These are phyloP conservation scores for Leptinotarsa texana DNA, from an alignment of 1,140 invertebrate species.

Conservation along the genomic window DNA sequence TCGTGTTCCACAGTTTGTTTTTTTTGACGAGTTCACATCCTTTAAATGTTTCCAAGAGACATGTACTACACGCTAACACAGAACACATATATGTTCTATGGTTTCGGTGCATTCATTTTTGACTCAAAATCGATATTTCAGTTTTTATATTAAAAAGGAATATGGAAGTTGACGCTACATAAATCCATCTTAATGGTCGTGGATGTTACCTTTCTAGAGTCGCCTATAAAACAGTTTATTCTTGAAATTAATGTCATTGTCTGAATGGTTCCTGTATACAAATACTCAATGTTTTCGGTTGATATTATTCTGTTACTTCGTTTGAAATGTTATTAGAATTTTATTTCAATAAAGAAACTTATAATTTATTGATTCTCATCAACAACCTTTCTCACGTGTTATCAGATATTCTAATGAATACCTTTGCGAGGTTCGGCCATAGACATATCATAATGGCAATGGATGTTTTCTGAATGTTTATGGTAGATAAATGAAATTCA, in stretches of 20 bases:
- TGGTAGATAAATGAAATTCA: too few species aligned
- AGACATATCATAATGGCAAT: too few species aligned
- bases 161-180: too few species aligned
- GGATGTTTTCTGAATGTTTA: too few species aligned
- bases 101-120: background rate
- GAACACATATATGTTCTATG: background rate
- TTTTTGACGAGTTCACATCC: too few species aligned
- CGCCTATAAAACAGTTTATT: background rate
- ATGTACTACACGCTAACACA: too few species aligned
- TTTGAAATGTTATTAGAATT: constrained; percentile 17
- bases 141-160: too few species aligned
- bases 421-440: too few species aligned
- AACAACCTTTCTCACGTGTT: too few species aligned
- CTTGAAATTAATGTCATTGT: background rate
- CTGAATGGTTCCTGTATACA: background rate
- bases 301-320: background rate
- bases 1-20: too few species aligned
- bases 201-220: background rate
- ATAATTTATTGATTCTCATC: background rate
- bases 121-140: background rate
- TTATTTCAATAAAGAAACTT: constrained; percentile 38
- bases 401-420: too few species aligned
- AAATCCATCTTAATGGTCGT: background rate
- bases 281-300: background rate
- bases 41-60: too few species aligned